phyloP scores from a whole-genome alignment of 1,140 invertebrate species.

The Lineus longissimus region DNA sequence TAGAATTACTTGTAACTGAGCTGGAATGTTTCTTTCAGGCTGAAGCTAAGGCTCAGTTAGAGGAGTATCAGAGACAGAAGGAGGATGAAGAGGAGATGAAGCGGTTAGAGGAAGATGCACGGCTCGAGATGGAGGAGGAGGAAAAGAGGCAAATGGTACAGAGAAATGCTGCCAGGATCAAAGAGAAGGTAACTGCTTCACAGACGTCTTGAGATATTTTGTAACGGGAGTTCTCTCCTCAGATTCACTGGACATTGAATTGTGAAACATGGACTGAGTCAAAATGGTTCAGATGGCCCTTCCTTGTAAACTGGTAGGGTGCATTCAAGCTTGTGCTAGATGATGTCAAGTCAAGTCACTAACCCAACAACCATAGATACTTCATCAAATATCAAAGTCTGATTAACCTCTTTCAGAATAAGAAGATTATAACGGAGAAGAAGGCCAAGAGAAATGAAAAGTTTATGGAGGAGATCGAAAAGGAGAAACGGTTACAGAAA shows the following conservation, averaged over 20 bases:
- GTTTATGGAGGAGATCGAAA: constrained; percentile 33
- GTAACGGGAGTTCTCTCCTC: not conserved
- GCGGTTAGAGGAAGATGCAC: constrained; percentile 13
- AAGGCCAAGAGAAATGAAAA: constrained; percentile 34
- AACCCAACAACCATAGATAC: too few species aligned
- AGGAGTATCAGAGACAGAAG: constrained; percentile 33
- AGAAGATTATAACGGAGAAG: constrained; percentile 32
- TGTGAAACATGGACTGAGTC: constrained; percentile 29
- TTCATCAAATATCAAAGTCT: too few species aligned
- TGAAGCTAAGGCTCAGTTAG: constrained; percentile 29
- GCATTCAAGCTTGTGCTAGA: constrained; percentile 33
- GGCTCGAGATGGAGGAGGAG: constrained; percentile 12
- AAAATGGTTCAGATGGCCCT: constrained; percentile 11
- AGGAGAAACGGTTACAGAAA: constrained; percentile 34
- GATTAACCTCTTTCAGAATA: constrained; percentile 36
- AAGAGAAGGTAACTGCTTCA: not conserved
- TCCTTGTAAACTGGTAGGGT: constrained; percentile 27
- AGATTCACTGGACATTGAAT: too few species aligned
- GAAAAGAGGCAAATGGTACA: constrained; percentile 7
- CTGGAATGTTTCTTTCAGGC: constrained; percentile 20
- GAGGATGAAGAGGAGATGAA: constrained; percentile 38
- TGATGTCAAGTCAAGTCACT: constrained; percentile 33
- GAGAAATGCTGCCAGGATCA: constrained; percentile 8
- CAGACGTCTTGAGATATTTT: not conserved
- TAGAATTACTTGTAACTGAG: not conserved